These are phyloP conservation scores for Fundulus diaphanus DNA, from an alignment of 2,797 vertebrate species.

Conservation along the genomic window DNA sequence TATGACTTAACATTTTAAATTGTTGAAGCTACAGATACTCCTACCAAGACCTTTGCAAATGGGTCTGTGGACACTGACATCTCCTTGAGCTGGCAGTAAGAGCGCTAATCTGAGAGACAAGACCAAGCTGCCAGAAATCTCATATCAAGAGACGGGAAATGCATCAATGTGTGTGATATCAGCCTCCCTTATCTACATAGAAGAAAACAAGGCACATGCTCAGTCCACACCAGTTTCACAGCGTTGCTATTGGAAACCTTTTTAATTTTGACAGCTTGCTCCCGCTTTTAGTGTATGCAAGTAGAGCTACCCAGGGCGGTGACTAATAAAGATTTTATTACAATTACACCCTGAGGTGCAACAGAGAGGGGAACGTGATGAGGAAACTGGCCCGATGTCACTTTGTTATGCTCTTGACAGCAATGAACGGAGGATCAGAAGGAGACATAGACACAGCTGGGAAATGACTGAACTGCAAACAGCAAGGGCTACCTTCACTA, in stretches of 20 bases:
- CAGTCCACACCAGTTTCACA: slow-evolving; percentile 21
- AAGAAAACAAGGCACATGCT: slow-evolving; percentile 17
- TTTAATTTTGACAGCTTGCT: slow-evolving; percentile 56
- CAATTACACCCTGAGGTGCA: slow-evolving; percentile 59
- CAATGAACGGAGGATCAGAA: slow-evolving; percentile 19
- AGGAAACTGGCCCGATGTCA: slow-evolving; percentile 40
- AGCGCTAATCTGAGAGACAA: neutral
- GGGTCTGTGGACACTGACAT: slow-evolving; percentile 2
- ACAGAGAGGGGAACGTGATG: slow-evolving; percentile 31
- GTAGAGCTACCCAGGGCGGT: slow-evolving; percentile 42
- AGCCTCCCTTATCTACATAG: slow-evolving; percentile 28
- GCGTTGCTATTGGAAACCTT: slow-evolving; percentile 71
- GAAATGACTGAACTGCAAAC: slow-evolving; percentile 18
- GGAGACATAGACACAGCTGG: slow-evolving; percentile 3
- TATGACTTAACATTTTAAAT: neutral
- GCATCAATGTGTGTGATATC: slow-evolving; percentile 36
- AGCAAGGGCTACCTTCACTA: neutral
- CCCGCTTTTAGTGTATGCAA: slow-evolving; percentile 46
- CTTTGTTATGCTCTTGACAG: slow-evolving; percentile 35
- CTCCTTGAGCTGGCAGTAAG: slow-evolving; percentile 15
- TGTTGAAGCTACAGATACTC: neutral
- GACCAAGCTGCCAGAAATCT: slow-evolving; percentile 27
- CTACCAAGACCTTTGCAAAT: neutral
- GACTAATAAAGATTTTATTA: slow-evolving; percentile 68
- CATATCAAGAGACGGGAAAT: slow-evolving; percentile 51